A percentile compares a stretch with the other conserved stretches of the same genome.
phyloP scores from a whole-genome alignment of 1,140 invertebrate genomes.

The Drosophila sulfurigaster region DNA sequence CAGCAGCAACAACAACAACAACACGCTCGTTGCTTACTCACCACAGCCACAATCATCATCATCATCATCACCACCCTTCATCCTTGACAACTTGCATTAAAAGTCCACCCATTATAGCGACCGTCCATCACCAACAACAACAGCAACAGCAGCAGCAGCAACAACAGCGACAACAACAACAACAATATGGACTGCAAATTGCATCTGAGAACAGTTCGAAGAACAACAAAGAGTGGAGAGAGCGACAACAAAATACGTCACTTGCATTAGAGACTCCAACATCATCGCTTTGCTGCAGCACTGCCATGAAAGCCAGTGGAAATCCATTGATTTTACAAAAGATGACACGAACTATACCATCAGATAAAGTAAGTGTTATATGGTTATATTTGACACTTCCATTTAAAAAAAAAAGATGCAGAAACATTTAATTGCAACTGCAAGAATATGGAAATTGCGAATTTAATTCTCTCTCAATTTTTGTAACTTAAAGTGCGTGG shows the following conservation, averaged over 20 bases:
- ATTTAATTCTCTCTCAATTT: too few relatives aligned
- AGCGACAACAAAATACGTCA: neutral
- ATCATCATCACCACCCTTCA: neutral
- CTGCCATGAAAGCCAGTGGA: neutral
- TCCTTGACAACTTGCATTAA: constrained; percentile 7
- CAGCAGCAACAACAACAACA: neutral
- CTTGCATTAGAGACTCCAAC: neutral
- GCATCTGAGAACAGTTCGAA: neutral
- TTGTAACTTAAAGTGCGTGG: too few relatives aligned
- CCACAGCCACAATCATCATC: too few relatives aligned
- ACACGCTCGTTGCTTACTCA: constrained; percentile 1
- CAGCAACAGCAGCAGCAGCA: neutral
- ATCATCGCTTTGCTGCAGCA: neutral
- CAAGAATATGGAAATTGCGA: too few relatives aligned
- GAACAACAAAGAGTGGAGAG: neutral
- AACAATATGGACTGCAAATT: neutral
- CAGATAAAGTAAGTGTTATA: constrained; percentile 12
- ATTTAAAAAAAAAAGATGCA: too few relatives aligned
- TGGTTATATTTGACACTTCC: neutral
- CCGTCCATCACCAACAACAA: constrained; percentile 12
- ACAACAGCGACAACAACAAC: neutral
- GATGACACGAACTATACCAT: constrained; percentile 15
- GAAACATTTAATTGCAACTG: too few relatives aligned
- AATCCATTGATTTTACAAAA: constrained; percentile 15
- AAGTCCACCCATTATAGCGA: constrained; percentile 8